These are phyloP conservation scores for Dasypus novemcinctus DNA, from an alignment of 2,113 vertebrate genomes.

Conservation along the genomic window DNA sequence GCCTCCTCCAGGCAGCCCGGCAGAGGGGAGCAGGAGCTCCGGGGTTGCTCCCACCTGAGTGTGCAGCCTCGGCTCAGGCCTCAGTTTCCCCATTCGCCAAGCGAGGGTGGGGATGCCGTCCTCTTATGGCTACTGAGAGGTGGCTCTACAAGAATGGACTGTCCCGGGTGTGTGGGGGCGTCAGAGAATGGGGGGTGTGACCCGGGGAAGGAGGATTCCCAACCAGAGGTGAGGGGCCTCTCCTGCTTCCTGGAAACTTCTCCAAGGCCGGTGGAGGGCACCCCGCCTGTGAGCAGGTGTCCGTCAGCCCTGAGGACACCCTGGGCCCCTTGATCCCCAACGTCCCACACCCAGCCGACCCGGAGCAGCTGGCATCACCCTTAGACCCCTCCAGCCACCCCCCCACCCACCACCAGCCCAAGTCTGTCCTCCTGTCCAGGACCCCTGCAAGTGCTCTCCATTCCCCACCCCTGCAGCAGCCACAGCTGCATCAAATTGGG, in stretches of 20 bases:
- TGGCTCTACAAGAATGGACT: not conserved
- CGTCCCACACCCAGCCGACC: not conserved
- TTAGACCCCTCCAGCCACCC: not conserved
- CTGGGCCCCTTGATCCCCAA: not conserved
- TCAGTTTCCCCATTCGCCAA: not conserved
- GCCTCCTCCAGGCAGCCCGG: accelerated
- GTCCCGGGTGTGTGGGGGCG: not conserved
- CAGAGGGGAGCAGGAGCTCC: not conserved
- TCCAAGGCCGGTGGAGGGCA: not conserved
- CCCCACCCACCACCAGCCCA: not conserved
- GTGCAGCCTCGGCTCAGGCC: not conserved
- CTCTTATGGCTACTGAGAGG: not conserved
- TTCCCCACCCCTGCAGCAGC: not conserved
- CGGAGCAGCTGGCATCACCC: too few relatives aligned
- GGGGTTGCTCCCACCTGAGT: accelerated
- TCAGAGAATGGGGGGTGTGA: not conserved
- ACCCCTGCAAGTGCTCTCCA: not conserved
- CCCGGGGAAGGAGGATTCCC: accelerated
- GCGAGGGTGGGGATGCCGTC: not conserved
- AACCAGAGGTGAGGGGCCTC: accelerated
- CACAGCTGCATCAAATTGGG: not conserved
- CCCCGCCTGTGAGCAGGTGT: not conserved
- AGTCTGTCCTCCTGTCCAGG: too few relatives aligned
- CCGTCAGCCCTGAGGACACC: not conserved
- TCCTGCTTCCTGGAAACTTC: too few relatives aligned